Percentiles rank a stretch among this genome's conserved stretches.
phyloP scores from a whole-genome alignment of 2,797 vertebrate genomes.

The Acrocephalus scirpaceus region DNA sequence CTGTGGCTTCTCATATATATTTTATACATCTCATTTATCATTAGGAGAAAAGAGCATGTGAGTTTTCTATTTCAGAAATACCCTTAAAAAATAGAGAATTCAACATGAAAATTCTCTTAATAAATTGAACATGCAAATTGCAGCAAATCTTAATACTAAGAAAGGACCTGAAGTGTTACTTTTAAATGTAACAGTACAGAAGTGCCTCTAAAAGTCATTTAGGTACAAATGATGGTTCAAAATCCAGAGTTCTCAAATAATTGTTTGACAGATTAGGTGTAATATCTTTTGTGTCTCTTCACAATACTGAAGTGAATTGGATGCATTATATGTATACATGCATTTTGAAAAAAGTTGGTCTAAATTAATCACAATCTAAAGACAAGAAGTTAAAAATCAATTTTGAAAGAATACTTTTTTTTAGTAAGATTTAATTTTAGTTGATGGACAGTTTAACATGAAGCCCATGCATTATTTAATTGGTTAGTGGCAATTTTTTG shows the following conservation, averaged over 20 bases:
- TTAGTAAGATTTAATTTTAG: neutral
- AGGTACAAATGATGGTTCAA: neutral
- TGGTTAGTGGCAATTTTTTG: neutral
- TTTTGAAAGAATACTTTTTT: neutral
- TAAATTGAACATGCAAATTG: neutral
- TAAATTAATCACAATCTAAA: neutral
- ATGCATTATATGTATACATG: neutral
- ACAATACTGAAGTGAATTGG: neutral
- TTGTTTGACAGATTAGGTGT: neutral
- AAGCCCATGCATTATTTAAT: neutral
- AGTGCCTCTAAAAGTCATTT: neutral
- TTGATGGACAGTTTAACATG: neutral
- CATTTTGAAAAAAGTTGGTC: neutral
- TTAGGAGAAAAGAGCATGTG: neutral
- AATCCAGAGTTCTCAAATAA: neutral
- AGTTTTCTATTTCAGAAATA: conserved; percentile 4
- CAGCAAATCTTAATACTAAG: neutral
- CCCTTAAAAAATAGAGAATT: neutral
- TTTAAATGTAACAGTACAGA: neutral
- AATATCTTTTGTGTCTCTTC: neutral
- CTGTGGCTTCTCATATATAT: neutral
- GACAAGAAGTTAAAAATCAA: neutral
- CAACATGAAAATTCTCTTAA: neutral
- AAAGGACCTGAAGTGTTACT: neutral
- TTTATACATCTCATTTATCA: neutral